phyloP scores from a whole-genome alignment of 92 coral and sea anemone species.

The Heteractis magnifica region DNA sequence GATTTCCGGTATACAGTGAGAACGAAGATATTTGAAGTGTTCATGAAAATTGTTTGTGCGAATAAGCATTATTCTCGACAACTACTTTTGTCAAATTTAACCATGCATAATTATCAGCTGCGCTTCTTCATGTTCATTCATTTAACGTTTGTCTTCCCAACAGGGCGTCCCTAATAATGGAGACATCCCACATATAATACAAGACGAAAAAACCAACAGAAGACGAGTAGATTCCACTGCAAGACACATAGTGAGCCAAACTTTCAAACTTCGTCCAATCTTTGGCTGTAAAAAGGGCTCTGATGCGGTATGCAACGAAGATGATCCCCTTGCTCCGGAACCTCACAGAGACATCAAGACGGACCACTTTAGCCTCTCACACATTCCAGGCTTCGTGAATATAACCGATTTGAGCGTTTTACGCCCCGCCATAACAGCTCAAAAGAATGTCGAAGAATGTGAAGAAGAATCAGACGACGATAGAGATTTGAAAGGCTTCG shows the following conservation, averaged over 20 bases:
- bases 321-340: constrained; percentile 6
- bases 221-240: constrained; percentile 9
- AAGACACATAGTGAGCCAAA: constrained; percentile 32
- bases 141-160: neutral
- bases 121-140: too few relatives aligned
- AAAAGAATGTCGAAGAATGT: constrained; percentile 14
- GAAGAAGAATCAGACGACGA: constrained; percentile 33
- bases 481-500: neutral
- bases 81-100: too few relatives aligned
- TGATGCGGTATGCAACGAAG: neutral
- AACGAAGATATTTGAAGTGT: too few relatives aligned
- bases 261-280: constrained; percentile 36
- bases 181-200: constrained; percentile 20
- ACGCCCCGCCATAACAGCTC: neutral
- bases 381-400: constrained; percentile 27
- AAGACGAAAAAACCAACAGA: constrained; percentile 16
- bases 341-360: neutral
- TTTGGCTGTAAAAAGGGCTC: constrained; percentile 39
- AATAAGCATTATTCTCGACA: too few relatives aligned
- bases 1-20: too few relatives aligned
- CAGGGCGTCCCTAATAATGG: constrained; percentile 35
- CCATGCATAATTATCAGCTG: too few relatives aligned
- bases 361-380: neutral
- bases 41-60: too few relatives aligned
- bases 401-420: constrained; percentile 35